phyloP scores from a whole-genome alignment of 2,888 invertebrate genomes.

The Pemphredon lugubris region DNA sequence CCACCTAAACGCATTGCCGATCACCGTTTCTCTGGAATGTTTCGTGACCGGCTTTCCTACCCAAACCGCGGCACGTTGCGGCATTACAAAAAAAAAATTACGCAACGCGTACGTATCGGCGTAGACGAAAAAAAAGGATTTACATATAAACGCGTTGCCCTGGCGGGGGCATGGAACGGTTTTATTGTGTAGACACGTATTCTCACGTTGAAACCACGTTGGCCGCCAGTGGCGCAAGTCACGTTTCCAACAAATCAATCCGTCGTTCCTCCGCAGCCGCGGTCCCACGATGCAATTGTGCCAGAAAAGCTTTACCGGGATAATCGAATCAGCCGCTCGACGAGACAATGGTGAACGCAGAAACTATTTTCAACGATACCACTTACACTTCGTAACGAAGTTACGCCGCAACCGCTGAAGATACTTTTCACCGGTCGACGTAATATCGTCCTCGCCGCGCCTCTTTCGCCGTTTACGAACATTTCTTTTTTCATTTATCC shows the following conservation, averaged over 20 bases:
- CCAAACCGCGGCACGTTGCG: no score
- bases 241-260: constrained; percentile 54
- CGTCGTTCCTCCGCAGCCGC: constrained; percentile 34
- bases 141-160: constrained; percentile 1
- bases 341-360: constrained; percentile 28
- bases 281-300: constrained; percentile 56
- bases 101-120: no score
- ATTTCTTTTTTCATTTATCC: no score
- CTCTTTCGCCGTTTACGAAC: no score
- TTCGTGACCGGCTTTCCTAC: no score
- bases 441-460: no score
- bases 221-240: constrained; percentile 42
- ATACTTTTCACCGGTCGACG: no score
- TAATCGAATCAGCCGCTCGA: constrained; percentile 43
- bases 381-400: constrained; percentile 19
- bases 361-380: constrained; percentile 18
- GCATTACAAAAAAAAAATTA: no score
- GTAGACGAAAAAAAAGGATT: constrained; percentile 23
- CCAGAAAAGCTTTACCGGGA: constrained; percentile 49
- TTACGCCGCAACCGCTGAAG: neutral
- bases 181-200: constrained; percentile 36
- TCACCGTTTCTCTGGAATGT: no score
- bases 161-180: constrained; percentile 3
- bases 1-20: no score
- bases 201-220: constrained; percentile 49